phyloP scores from a whole-genome alignment of 2,797 vertebrate genomes.

The Alfaro cultratus region DNA sequence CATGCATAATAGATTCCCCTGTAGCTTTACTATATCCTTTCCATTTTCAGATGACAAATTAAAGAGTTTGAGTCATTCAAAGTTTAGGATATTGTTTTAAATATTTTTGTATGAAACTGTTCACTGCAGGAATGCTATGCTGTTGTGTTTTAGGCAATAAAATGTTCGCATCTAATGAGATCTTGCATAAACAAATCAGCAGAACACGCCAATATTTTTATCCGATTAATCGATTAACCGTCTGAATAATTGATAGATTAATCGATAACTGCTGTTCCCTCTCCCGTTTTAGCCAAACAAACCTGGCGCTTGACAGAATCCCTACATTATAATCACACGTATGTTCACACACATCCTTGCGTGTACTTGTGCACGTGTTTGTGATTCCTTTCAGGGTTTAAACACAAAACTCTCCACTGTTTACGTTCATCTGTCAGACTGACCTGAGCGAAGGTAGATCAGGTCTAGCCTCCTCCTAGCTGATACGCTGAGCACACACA shows the following conservation, averaged over 20 bases:
- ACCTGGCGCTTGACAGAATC: slow-evolving; percentile 48
- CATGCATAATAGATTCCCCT: background rate
- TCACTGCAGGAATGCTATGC: no score
- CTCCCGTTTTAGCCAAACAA: slow-evolving; percentile 57
- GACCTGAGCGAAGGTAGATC: slow-evolving; percentile 66
- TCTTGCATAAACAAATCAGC: no score
- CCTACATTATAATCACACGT: slow-evolving; percentile 22
- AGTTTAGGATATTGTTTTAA: background rate
- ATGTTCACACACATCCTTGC: slow-evolving; percentile 19
- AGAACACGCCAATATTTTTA: no score
- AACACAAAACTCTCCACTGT: slow-evolving; percentile 58
- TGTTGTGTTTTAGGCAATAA: no score
- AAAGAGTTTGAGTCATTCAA: background rate
- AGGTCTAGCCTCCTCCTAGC: slow-evolving; percentile 48
- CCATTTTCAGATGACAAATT: background rate
- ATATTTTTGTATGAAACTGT: background rate
- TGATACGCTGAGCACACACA: slow-evolving; percentile 57
- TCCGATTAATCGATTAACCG: no score
- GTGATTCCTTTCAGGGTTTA: slow-evolving; percentile 20
- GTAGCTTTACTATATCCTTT: background rate
- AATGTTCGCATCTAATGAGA: no score
- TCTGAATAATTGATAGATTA: no score
- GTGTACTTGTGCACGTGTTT: background rate
- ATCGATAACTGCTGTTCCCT: slow-evolving; percentile 18
- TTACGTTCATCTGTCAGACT: slow-evolving; percentile 68